Evolutionary conservation across 2,113 vertebrate species (phyloP), one percentile per base, ranked within the genome.

Genomic region (Microcebus lehilahytsara): DNA sequence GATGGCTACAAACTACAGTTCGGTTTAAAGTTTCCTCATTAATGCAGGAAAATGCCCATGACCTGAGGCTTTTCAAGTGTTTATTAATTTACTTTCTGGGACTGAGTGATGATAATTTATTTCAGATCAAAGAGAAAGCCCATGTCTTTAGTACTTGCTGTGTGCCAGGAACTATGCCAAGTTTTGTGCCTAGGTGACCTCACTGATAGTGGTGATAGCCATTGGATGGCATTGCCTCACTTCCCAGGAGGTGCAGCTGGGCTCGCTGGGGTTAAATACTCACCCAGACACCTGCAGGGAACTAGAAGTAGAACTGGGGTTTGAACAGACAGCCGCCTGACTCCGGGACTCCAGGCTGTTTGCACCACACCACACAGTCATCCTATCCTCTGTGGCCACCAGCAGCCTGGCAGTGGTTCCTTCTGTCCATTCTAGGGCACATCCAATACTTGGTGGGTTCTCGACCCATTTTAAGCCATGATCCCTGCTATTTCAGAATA

Each of bases 61-160:
- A 89, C 49, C 74, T 8, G 12, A 91, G 80, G 85, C 89, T 94
- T 93, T 93, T 90, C 77, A n/a, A 74, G 72, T 75, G 51, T 85
- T 91, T 60, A 53, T 95, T 95, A 81, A 74, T 96, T 95, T 62
- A 88, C 67, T 79, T 84, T 93, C 95, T 83, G 78, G 42, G 64
- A n/a, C 37, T 49, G 67, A 46, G 32, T 64, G 66, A 60, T 12
- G 3, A 66, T 60, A 1, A 2, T n/a, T 93, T 64, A 64, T 30
- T 67, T 95, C 74, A 97, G 64, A 92, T 93, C 89, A 93, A 92
- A 94, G 93, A 64, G 75, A 87, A 93, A 96, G 62, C n/a, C 9
- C 2, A 2, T 30, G 10, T 88, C 64, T 58, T 85, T 23, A 67
- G 67, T 56, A 20, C 74, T 93, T 86, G 3, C 32, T 17, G 46